Conservation (phyloP, 2,888 invertebrate genomes). For the Magallana nippona region DNA sequence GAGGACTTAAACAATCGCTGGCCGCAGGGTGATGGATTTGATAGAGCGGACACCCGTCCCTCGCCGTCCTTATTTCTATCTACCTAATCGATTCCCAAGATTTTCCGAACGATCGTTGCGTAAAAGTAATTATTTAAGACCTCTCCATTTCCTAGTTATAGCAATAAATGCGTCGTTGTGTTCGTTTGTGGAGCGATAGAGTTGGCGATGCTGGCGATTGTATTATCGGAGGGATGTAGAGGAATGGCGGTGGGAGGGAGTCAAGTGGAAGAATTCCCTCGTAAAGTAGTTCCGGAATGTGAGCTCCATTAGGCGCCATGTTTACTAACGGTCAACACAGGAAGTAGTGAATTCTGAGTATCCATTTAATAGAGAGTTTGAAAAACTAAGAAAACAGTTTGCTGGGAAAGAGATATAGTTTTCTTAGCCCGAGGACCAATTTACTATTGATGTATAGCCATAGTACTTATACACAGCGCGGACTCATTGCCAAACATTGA, state of each 20-base stretch:
- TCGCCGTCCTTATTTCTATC: not conserved
- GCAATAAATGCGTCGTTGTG: slow-evolving; percentile 27
- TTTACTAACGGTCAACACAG: slow-evolving; percentile 18
- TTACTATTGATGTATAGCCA: too few species aligned
- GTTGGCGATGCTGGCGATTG: not conserved
- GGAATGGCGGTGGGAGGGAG: slow-evolving; percentile 29
- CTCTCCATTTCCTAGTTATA: slow-evolving; percentile 26
- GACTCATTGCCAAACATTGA: too few species aligned
- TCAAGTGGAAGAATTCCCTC: too few species aligned
- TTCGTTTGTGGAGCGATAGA: slow-evolving; percentile 11
- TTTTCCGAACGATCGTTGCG: slow-evolving; percentile 26
- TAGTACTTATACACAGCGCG: too few species aligned
- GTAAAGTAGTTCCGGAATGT: slow-evolving; percentile 31
- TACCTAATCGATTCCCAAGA: slow-evolving; percentile 3
- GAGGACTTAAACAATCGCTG: too few species aligned
- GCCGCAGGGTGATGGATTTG: too few species aligned
- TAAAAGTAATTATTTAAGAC: slow-evolving; percentile 33
- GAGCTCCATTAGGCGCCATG: slow-evolving; percentile 6
- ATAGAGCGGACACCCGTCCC: too few species aligned
- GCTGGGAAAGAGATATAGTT: too few species aligned
- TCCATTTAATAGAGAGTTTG: not conserved
- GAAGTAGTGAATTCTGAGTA: slow-evolving; percentile 15
- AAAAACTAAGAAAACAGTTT: too few species aligned
- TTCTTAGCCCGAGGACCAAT: too few species aligned
- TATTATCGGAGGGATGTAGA: slow-evolving; percentile 11